A percentile compares a stretch with the other conserved stretches of the same genome.
phyloP scores from a whole-genome alignment of 2,113 vertebrate genomes.

The Grammomys dolichurus region DNA sequence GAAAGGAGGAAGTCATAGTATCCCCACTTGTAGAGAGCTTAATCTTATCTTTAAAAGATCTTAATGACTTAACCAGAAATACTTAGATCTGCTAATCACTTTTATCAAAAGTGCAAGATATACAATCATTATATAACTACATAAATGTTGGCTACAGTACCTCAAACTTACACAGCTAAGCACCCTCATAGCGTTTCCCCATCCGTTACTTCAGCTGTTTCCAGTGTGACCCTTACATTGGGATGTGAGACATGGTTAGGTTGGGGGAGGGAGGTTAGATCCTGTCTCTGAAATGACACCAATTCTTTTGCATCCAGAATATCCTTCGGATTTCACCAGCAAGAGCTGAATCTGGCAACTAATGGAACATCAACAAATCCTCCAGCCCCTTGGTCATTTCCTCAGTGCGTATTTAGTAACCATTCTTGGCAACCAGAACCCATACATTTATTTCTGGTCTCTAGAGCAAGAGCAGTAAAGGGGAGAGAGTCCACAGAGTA shows the following conservation, averaged over 20 bases:
- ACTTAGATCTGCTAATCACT: not conserved
- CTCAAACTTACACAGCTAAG: not conserved
- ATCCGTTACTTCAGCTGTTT: not conserved
- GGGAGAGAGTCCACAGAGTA: not conserved
- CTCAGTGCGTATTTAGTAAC: not conserved
- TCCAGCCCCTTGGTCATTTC: not conserved
- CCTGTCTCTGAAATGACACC: not conserved
- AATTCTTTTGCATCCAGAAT: not conserved
- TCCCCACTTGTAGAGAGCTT: not conserved
- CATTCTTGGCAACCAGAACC: not conserved
- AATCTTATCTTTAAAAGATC: not conserved
- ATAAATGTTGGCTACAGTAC: not conserved
- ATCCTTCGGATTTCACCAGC: not conserved
- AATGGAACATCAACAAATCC: not conserved
- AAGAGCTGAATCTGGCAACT: not conserved
- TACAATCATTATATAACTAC: not conserved
- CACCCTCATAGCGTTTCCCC: not conserved
- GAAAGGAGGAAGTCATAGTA: not conserved
- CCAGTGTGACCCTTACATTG: not conserved
- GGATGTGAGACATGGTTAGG: not conserved
- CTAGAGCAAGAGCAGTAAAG: not conserved
- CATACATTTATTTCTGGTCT: not conserved
- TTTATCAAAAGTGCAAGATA: not conserved
- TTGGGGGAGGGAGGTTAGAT: not conserved
- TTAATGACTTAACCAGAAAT: not conserved